These are phyloP conservation scores for Scaptomyza parva DNA, from an alignment of 2,888 invertebrate genomes.

Conservation along the genomic window DNA sequence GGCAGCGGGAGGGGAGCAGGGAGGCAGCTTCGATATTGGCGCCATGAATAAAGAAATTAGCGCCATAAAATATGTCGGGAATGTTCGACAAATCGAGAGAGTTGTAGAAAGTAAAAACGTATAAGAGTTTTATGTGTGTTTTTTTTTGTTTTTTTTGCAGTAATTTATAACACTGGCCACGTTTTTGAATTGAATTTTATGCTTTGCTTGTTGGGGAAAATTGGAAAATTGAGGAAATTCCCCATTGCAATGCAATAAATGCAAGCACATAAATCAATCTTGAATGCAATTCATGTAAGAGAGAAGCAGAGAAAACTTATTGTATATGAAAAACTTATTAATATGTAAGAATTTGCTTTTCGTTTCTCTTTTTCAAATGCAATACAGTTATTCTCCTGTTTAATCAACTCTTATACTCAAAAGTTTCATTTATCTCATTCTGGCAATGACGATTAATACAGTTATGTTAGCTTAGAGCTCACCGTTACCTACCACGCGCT, in stretches of 20 bases:
- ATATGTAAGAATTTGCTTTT: too few relatives aligned
- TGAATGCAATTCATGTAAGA: background rate
- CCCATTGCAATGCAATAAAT: constrained; percentile 47
- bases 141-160: background rate
- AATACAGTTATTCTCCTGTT: too few relatives aligned
- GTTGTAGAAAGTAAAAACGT: constrained; percentile 48
- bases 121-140: too few relatives aligned
- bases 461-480: background rate
- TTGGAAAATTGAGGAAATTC: constrained; percentile 48
- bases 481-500: background rate
- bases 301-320: too few relatives aligned
- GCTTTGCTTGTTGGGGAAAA: constrained; percentile 19
- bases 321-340: too few relatives aligned
- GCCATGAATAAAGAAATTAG: constrained; percentile 78
- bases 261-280: constrained; percentile 42
- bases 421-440: background rate
- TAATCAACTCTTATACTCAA: too few relatives aligned
- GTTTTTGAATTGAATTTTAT: constrained; percentile 25
- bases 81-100: constrained; percentile 39
- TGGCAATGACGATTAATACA: background rate
- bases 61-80: constrained; percentile 56
- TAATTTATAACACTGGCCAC: constrained; percentile 58
- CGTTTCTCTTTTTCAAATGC: too few relatives aligned
- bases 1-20: too few relatives aligned
- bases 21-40: constrained; percentile 30